Evolutionary conservation across 2,888 invertebrate genomes (phyloP).

Genomic region (Drosophila fungiperda): DNA sequence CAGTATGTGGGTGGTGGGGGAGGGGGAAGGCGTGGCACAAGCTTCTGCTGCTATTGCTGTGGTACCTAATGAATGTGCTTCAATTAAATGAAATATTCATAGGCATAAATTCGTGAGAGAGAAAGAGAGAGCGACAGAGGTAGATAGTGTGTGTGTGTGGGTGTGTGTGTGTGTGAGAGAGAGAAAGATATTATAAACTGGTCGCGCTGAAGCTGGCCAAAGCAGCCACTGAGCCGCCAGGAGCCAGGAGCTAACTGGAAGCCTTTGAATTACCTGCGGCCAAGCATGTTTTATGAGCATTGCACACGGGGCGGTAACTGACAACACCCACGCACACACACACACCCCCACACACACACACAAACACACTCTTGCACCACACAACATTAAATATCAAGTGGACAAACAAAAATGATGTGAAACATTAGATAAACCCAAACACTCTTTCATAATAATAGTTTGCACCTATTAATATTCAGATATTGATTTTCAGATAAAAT

Average conservation of each 20-base stretch:
- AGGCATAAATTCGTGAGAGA: conserved; percentile 69
- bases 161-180: conserved; percentile 6
- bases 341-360: not conserved
- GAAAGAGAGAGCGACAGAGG: not conserved
- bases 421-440: not conserved
- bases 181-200: conserved; percentile 6
- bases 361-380: too few relatives aligned
- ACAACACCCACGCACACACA: conserved; percentile 10
- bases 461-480: not conserved
- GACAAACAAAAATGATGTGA: not conserved
- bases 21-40: conserved; percentile 13
- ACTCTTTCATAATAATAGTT: not conserved
- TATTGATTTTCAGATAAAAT: not conserved
- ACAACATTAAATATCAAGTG: not conserved
- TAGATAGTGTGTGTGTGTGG: conserved; percentile 29
- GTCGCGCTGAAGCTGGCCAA: conserved; percentile 7
- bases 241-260: conserved; percentile 12
- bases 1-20: not conserved
- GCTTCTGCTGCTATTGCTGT: conserved; percentile 24
- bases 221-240: conserved; percentile 10
- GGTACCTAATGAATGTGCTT: conserved; percentile 75
- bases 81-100: conserved; percentile 80
- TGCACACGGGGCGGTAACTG: conserved; percentile 18
- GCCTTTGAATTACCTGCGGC: conserved; percentile 56
- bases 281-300: conserved; percentile 71